Evolutionary conservation across 2,888 invertebrate species (phyloP).

Genomic region (Tyria jacobaeae): DNA sequence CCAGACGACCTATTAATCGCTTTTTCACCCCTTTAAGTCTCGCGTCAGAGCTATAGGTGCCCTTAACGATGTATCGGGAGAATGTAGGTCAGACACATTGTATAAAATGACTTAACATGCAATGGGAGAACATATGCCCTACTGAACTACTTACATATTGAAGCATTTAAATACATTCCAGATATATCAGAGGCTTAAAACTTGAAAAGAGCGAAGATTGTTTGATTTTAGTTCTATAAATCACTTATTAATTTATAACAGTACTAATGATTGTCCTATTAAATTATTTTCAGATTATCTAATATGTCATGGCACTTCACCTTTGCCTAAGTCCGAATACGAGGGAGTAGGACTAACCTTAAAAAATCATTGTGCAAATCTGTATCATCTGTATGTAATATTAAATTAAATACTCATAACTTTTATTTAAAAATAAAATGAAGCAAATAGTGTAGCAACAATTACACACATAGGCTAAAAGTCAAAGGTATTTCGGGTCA

Average conservation of each 20-base stretch:
- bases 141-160: constrained; percentile 37
- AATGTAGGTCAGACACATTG: constrained; percentile 47
- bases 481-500: constrained; percentile 62
- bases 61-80: constrained; percentile 34
- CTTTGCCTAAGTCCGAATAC: not conserved
- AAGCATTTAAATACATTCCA: not conserved
- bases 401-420: no score
- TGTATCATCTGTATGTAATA: not conserved
- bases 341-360: no score
- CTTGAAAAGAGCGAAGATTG: not conserved
- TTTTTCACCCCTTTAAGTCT: constrained; percentile 63
- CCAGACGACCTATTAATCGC: constrained; percentile 79
- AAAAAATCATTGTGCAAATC: no score
- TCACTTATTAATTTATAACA: constrained; percentile 3
- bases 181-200: not conserved
- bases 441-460: constrained; percentile 51
- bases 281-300: not conserved
- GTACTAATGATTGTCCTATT: not conserved
- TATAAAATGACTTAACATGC: constrained; percentile 47
- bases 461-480: constrained; percentile 58
- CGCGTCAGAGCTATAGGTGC: constrained; percentile 47
- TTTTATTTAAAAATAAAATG: constrained; percentile 13
- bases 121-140: constrained; percentile 38
- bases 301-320: not conserved
- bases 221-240: not conserved